Evolutionary conservation across 2,113 vertebrate genomes (phyloP).

Genomic region (Oplegnathus fasciatus): DNA sequence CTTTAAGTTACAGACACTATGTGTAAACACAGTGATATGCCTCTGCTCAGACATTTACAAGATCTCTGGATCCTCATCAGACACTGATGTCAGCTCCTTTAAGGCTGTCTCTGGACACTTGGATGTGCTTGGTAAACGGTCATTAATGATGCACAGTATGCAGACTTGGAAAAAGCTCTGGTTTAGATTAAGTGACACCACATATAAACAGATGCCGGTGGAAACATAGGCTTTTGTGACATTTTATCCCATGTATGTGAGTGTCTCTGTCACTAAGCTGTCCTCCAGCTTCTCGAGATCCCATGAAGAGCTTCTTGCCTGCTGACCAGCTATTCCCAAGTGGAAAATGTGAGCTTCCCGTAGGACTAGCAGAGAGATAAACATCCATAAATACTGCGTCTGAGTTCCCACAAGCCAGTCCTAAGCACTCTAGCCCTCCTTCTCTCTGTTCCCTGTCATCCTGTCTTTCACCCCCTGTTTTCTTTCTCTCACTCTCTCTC

Average conservation of each 20-base stretch:
- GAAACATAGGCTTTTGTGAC: conserved; percentile 36
- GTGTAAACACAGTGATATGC: conserved; percentile 60
- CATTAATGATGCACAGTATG: conserved; percentile 52
- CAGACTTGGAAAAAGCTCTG: conserved; percentile 44
- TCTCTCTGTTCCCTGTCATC: conserved; percentile 60
- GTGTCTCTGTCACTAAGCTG: conserved; percentile 44
- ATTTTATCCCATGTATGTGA: conserved; percentile 31
- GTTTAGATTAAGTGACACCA: conserved; percentile 55
- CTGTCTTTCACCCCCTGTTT: conserved; percentile 41
- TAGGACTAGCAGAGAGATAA: conserved; percentile 76
- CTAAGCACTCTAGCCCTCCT: conserved; percentile 41
- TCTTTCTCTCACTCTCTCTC: conserved; percentile 26
- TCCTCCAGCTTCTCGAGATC: conserved; percentile 40
- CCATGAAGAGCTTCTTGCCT: conserved; percentile 37
- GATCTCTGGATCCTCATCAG: conserved; percentile 60
- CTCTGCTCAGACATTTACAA: conserved; percentile 64
- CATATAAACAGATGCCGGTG: conserved; percentile 64
- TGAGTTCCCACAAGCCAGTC: conserved; percentile 76
- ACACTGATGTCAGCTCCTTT: conserved; percentile 58
- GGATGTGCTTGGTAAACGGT: conserved; percentile 36
- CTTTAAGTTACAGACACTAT: conserved; percentile 38
- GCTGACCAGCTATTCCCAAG: conserved; percentile 72
- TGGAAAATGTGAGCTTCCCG: conserved; percentile 82
- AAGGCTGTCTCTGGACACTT: conserved; percentile 32
- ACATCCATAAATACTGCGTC: conserved; percentile 81